Base-by-base conservation (phyloP, 2,797 vertebrate genomes). In the Poliocrania exsul region DNA sequence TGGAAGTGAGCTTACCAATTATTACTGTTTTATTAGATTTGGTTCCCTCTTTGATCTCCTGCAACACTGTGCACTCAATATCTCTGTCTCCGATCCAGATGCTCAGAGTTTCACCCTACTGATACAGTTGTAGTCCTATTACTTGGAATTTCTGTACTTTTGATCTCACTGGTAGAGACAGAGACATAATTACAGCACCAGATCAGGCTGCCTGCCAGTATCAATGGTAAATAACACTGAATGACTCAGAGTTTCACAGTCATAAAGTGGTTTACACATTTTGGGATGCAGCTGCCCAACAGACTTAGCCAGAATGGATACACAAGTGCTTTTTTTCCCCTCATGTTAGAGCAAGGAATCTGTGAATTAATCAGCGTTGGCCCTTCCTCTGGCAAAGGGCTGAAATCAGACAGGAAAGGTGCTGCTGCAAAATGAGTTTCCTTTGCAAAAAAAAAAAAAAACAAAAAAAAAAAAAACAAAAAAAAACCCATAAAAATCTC, bases 121-220 rank as follows among this genome's bases (percentile, higher is more conserved):
- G 91, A 92, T 95, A 88, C 20, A 64, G 82, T 92, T 96, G 95
- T 95, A 97, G 82, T 92, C 85, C 92, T 94, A 96, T 97, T 96
- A 94, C 93, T 94, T 95, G 92, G 95, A 94, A 96, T 96, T 95
- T 92, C 91, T 95, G 89, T 92, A 96, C 95, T 96, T 96, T 93
- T 96, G 92, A 97, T 95, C 96, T 97, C 90, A 74, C 91, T 92
- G 93, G 93, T 97, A 96, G 92, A 94, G 96, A 93, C 87, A 96
- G 96, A 97, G 89, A 93, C 94, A 95, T 94, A 96, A 96, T 96
- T 96, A 95, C 96, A 95, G 95, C 83, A 97, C 96, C 90, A 93
- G 96, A 94, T 91, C 92, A 93, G 97, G 90, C 94, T 88, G 93
- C 60, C 88, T 97, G 96, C 96, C 97, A 97, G 94, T 96, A 94